These are phyloP conservation scores for Stylophora pistillata DNA, from an alignment of 64 coral and sea anemone genomes.

Conservation along the genomic window DNA sequence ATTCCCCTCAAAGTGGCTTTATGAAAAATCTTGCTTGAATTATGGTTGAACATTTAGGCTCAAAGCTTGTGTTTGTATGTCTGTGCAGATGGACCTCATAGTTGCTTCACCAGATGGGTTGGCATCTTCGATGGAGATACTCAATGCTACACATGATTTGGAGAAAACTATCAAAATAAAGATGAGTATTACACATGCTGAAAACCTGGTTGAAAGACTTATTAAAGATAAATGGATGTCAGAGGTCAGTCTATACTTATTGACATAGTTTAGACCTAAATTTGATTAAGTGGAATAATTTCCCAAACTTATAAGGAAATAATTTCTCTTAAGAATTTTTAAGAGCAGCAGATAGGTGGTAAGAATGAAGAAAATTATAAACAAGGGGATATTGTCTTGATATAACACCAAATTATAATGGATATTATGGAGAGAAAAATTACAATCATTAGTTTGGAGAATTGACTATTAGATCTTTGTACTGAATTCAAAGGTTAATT, in stretches of 20 bases:
- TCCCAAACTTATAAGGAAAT: too few species aligned
- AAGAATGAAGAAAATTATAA: neutral
- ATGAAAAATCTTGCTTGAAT: neutral
- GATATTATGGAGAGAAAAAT: too few species aligned
- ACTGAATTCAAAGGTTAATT: too few species aligned
- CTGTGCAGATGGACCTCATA: constrained; percentile 80
- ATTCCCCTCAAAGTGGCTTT: neutral
- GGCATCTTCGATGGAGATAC: constrained; percentile 74
- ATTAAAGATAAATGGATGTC: constrained; percentile 85
- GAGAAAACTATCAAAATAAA: constrained; percentile 55
- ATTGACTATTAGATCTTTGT: too few species aligned
- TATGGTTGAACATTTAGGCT: neutral
- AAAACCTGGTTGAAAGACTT: constrained; percentile 73
- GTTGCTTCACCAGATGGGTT: constrained; percentile 68
- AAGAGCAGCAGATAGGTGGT: neutral
- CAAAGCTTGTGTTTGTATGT: neutral
- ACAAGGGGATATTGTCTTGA: too few species aligned
- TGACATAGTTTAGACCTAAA: neutral
- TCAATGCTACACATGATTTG: constrained; percentile 59
- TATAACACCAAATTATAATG: too few species aligned
- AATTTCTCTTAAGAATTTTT: too few species aligned
- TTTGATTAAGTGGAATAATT: neutral
- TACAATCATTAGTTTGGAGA: too few species aligned
- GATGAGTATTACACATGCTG: constrained; percentile 70
- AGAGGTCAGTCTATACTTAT: constrained; percentile 42